Evolutionary conservation across 2,888 invertebrate species (phyloP), one percentile per base, ranked within the genome.

Genomic region (Nomada goodeniana): DNA sequence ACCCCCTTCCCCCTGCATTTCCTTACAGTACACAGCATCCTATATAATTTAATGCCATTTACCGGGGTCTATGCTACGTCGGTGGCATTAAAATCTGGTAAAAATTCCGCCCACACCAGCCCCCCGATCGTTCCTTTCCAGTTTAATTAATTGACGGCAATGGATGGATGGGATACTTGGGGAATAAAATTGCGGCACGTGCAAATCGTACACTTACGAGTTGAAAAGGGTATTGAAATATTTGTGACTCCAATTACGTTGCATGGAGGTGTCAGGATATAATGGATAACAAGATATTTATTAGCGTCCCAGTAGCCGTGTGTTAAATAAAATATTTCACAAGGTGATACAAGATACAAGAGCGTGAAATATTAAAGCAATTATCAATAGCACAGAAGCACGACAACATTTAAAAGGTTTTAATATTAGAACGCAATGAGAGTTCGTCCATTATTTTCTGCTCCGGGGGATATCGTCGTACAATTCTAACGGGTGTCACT

Each of bases 11-110:
- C 65, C 29, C 71, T 75, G 72, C 77, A 53, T 76, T 50, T 76
- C 80, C 76, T 76, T 84, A 70, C 82, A 81, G 85, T 75, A 84
- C 86, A 76, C 85, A 71, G 82, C 81, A 73, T 82, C 88, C 88
- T 82, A 88, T 90, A 91, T 89, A 91, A 92, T 92, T 92, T 92
- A 92, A 92, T 90, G 92, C 91, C 91, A 92, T 91, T 92, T 91
- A 92, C 92, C 91, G 89, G 86, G 78, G 88, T 88, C 89, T 88
- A 90, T 90, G 90, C 89, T 86, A 86, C 86, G 61, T n/a, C 83
- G 89, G 86, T 87, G 69, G 80, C 91, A 92, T 92, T 91, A 91
- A 92, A 92, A 92, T 90, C 91, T 88, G 88, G 87, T 90, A 90
- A 92, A 91, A 91, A 90, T 88, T 84, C 85, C 86, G 85, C 88